Conservation (phyloP, 1,140 invertebrate species). For the Drosophila lowei region DNA sequence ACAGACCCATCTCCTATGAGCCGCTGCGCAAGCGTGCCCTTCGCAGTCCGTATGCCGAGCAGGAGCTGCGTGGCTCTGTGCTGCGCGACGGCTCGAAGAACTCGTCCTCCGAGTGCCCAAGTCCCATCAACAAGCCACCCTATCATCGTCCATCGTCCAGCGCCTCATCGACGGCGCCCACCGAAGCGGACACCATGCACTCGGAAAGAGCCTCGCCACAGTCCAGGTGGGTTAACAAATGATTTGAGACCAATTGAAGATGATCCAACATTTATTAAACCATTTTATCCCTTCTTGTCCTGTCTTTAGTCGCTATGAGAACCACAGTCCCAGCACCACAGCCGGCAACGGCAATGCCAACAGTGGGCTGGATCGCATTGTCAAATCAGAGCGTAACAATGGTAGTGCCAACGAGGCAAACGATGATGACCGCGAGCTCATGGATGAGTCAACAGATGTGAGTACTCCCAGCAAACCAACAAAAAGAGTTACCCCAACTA, state of each 20-base stretch:
- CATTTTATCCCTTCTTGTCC: background rate
- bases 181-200: constrained; percentile 83
- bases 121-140: constrained; percentile 80
- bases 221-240: constrained; percentile 65
- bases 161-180: constrained; percentile 80
- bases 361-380: constrained; percentile 71
- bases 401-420: constrained; percentile 82
- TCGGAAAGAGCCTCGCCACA: constrained; percentile 81
- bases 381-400: constrained; percentile 82
- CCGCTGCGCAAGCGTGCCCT: constrained; percentile 84
- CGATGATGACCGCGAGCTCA: constrained; percentile 75
- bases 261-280: background rate
- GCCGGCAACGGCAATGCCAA: constrained; percentile 76
- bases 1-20: constrained; percentile 79
- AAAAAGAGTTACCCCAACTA: background rate
- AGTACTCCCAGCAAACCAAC: constrained; percentile 10
- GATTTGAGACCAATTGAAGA: background rate
- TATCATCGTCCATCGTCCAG: constrained; percentile 82
- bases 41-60: constrained; percentile 84
- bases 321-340: constrained; percentile 83
- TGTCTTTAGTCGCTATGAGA: constrained; percentile 76
- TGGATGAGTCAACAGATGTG: constrained; percentile 82
- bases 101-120: constrained; percentile 76
- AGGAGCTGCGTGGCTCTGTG: constrained; percentile 83
- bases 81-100: constrained; percentile 82